Conservation (phyloP, 2,113 vertebrate genomes). For the Manacus vitellinus region DNA sequence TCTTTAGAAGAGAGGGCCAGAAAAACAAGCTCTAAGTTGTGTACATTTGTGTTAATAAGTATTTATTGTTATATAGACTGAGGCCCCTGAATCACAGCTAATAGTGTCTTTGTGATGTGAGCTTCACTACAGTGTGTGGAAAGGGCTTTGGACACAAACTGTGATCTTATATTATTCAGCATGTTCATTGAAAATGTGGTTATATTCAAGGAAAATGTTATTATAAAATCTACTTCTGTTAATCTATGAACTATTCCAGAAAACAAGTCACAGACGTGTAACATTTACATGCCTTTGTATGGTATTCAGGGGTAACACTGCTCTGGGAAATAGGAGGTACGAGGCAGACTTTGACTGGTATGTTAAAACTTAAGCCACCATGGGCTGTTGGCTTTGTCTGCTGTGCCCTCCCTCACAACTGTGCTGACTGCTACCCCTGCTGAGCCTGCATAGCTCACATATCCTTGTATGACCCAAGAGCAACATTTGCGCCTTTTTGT, state of each 20-base stretch:
- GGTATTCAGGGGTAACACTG: neutral
- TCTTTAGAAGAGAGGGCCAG: neutral
- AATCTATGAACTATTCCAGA: neutral
- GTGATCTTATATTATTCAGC: neutral
- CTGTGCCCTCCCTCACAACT: neutral
- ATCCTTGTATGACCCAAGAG: neutral
- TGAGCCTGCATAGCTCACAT: neutral
- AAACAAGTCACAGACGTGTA: neutral
- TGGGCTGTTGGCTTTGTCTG: neutral
- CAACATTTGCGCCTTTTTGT: neutral
- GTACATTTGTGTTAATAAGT: neutral
- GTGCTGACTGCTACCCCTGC: neutral
- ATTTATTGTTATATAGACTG: neutral
- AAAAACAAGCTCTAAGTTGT: neutral
- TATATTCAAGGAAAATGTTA: neutral
- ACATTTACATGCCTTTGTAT: fast-evolving
- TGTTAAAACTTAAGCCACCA: neutral
- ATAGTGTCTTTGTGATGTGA: neutral
- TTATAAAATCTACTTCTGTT: neutral
- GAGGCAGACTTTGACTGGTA: neutral
- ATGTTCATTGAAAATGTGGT: neutral
- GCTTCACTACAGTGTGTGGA: neutral
- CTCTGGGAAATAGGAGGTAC: neutral
- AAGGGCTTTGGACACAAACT: neutral
- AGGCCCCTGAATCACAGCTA: neutral